phyloP scores from a whole-genome alignment of 2,113 vertebrate species.

The Diglossa brunneiventris region DNA sequence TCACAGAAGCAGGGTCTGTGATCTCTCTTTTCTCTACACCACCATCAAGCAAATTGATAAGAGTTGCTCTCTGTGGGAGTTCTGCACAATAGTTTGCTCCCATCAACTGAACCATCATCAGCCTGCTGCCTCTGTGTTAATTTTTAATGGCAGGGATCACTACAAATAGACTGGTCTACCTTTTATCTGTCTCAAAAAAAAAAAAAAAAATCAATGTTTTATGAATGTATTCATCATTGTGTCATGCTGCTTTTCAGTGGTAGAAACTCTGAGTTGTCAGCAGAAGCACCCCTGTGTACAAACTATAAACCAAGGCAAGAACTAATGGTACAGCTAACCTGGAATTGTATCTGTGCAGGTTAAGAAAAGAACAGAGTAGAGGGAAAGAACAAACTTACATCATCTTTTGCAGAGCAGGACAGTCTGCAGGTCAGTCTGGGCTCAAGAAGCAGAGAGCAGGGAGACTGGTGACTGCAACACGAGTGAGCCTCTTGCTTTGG shows the following conservation, averaged over 20 bases:
- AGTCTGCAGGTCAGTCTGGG: background rate
- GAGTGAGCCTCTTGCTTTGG: background rate
- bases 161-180: conserved; percentile 7
- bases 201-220: conserved; percentile 1
- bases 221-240: conserved; percentile 6
- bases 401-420: background rate
- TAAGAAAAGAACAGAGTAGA: background rate
- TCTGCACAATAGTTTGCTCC: background rate
- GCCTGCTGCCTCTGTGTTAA: background rate
- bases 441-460: background rate
- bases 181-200: conserved; percentile 16
- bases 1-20: background rate
- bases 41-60: background rate
- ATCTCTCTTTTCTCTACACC: background rate
- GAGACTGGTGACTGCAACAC: background rate
- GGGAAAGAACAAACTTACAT: background rate
- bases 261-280: conserved; percentile 17
- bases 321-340: background rate
- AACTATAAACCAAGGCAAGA: background rate
- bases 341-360: background rate
- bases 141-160: conserved; percentile 33
- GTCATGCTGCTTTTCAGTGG: background rate
- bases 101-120: background rate
- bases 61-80: background rate
- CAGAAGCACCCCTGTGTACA: background rate